Percentiles rank a stretch among this genome's conserved stretches.
These are phyloP conservation scores for Nephrotoma appendiculata DNA, from an alignment of 2,888 invertebrate genomes.

Conservation along the genomic window DNA sequence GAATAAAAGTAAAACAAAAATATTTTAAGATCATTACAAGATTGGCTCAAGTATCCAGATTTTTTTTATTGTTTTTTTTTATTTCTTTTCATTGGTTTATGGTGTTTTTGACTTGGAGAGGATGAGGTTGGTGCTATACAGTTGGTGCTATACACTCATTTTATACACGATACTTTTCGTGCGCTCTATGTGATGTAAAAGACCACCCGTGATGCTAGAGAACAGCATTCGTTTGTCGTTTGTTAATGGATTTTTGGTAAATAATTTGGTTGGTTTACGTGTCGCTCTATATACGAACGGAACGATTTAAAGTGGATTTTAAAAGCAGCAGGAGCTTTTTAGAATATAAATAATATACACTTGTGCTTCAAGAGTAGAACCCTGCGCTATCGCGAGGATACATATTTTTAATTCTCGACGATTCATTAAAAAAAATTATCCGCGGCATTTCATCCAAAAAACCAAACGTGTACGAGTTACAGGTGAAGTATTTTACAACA, in stretches of 20 bases:
- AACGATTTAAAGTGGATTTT: background rate
- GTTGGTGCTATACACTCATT: background rate
- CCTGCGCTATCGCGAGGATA: background rate
- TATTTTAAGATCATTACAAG: background rate
- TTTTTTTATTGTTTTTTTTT: background rate
- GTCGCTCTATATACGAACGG: too few species aligned
- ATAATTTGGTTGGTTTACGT: background rate
- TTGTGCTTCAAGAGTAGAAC: background rate
- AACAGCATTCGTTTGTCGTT: background rate
- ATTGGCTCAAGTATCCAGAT: background rate
- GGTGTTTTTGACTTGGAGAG: background rate
- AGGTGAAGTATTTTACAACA: background rate
- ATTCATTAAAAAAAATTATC: background rate
- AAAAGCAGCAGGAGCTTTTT: background rate
- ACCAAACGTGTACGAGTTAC: background rate
- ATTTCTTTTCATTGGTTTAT: background rate
- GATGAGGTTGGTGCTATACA: background rate
- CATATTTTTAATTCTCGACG: background rate
- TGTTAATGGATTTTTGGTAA: background rate
- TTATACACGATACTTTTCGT: background rate
- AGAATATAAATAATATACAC: too few species aligned
- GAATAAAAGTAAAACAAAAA: background rate
- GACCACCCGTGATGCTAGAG: background rate
- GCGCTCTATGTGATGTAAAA: background rate
- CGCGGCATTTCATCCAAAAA: background rate